Conservation (phyloP, 2,113 vertebrate genomes). For the Microcebus griseorufus region DNA sequence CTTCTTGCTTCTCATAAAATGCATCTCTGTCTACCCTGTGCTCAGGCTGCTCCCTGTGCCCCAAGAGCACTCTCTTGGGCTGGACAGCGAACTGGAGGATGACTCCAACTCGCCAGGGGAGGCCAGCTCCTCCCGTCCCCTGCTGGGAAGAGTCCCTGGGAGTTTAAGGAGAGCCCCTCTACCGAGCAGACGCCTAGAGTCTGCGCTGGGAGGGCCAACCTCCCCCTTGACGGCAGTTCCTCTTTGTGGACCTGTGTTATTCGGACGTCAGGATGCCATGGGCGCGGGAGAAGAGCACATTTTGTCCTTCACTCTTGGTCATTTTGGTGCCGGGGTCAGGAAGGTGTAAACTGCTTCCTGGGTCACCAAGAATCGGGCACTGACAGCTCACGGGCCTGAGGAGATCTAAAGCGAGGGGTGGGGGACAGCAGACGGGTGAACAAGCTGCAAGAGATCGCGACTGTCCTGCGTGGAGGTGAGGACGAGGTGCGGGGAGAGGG, state of each 20-base stretch:
- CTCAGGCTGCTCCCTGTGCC: neutral
- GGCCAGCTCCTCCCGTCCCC: neutral
- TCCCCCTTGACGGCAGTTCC: neutral
- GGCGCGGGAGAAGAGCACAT: neutral
- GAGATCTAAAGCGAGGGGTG: neutral
- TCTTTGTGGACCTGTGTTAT: neutral
- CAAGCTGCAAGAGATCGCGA: neutral
- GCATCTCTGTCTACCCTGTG: neutral
- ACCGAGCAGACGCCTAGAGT: neutral
- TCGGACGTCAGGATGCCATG: neutral
- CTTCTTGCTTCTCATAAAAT: neutral
- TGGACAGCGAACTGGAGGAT: neutral
- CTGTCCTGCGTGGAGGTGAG: fast-evolving
- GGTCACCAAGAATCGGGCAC: neutral
- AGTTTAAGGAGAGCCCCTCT: neutral
- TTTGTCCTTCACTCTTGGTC: neutral
- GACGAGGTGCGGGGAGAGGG: neutral
- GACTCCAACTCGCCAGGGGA: neutral
- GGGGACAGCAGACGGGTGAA: neutral
- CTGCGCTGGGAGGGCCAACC: neutral
- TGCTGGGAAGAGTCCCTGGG: neutral
- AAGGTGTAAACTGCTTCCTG: neutral
- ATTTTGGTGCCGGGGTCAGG: neutral
- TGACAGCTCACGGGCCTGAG: neutral
- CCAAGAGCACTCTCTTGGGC: neutral